Evolutionary conservation across 2,888 invertebrate species (phyloP), one percentile per base, ranked within the genome.

Genomic region (Trachelus iudaicus): DNA sequence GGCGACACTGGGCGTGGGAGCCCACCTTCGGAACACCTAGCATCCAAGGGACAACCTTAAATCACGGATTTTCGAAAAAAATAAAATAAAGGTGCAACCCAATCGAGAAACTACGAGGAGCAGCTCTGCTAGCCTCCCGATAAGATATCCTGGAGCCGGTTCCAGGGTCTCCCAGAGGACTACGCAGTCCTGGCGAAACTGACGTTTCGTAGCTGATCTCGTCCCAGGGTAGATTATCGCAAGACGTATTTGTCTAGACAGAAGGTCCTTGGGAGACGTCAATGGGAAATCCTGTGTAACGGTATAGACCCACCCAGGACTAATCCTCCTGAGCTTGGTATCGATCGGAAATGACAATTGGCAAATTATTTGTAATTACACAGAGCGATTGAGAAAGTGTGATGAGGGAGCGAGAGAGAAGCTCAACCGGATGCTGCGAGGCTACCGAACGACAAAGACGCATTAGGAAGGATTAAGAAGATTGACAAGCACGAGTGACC

Each of bases 1-100:
- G 79, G 77, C 79, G 81, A 81, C 80, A 77, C 73, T 56, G 77
- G 77, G n/a, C 76, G 77, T 78, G 80, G 76, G 75, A 79, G 73
- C 79, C 73, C 73, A 69, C 79, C 75, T 69, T 69, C 34, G 69
- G 73, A 69, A 69, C 33, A 23, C 37, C 77, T 77, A 71, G 69
- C 73, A 34, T n/a, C 76, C 74, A 23, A 71, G 77, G 75, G 82
- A 77, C 82, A 74, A 84, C 79, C 75, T 86, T 85, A 86, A 86
- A 85, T 86, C 82, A 86, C 77, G 81, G 78, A 82, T 81, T 86
- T 84, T 83, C 81, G 79, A 78, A 69, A 30, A 30, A 40, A 30
- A 69, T 31, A 9, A 69, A 30, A 69, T 69, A 30, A 71, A 71
- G 34, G 71, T 34, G 71, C 71, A 15, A 34, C 74, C 37, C 74